A percentile compares a stretch with the other conserved stretches of the same genome.
Evolutionary conservation across 2,888 invertebrate genomes (phyloP).

Genomic region (Euspilapteryx auroguttella): DNA sequence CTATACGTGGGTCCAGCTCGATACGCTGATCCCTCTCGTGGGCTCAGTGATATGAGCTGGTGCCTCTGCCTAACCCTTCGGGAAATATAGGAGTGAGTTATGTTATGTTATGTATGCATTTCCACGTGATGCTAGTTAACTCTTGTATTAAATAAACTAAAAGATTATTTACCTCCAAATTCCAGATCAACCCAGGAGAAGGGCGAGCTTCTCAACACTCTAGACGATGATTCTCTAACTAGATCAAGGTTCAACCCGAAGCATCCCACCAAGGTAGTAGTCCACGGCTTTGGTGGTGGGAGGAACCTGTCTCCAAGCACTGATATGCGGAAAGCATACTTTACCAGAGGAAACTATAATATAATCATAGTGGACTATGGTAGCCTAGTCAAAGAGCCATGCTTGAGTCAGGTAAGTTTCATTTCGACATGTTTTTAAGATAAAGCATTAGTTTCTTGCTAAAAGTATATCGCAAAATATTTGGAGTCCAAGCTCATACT

Average conservation of each 20-base stretch:
- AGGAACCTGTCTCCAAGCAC: slow-evolving; percentile 81
- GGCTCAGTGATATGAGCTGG: too few relatives aligned
- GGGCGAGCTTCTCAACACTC: slow-evolving; percentile 72
- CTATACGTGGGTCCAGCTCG: too few relatives aligned
- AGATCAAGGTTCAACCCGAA: slow-evolving; percentile 76
- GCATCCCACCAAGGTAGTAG: slow-evolving; percentile 83
- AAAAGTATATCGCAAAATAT: too few relatives aligned
- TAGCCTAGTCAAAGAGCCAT: slow-evolving; percentile 78
- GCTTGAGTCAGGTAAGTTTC: slow-evolving; percentile 68
- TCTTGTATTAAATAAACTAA: background rate
- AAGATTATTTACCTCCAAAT: too few relatives aligned
- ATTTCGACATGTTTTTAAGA: background rate
- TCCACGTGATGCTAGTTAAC: background rate
- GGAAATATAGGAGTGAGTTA: background rate
- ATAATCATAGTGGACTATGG: slow-evolving; percentile 87
- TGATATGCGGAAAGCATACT: slow-evolving; percentile 82
- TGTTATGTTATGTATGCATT: background rate
- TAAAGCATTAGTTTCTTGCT: too few relatives aligned
- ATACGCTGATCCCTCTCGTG: too few relatives aligned
- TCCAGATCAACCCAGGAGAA: slow-evolving; percentile 72
- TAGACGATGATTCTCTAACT: slow-evolving; percentile 69
- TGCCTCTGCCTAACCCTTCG: background rate
- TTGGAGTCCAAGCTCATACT: too few relatives aligned
- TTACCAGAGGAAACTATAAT: slow-evolving; percentile 78
- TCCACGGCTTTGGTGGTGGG: slow-evolving; percentile 90